Conservation (phyloP, 1,140 invertebrate species). For the Heliconius melpomene region DNA sequence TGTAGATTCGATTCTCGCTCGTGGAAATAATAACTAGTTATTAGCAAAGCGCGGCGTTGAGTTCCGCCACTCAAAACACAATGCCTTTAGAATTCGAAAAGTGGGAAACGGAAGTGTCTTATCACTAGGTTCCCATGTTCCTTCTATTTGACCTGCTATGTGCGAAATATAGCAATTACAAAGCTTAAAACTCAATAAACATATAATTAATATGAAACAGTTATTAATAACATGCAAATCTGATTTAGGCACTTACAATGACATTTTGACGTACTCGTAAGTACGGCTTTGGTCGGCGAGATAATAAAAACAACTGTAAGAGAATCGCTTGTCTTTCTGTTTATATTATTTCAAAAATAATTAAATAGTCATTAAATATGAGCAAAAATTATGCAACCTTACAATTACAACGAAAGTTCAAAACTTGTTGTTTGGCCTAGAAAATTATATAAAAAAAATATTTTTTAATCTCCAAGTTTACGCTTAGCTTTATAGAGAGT, state of each 20-base stretch:
- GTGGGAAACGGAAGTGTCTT: too few species aligned
- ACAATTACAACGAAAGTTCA: not conserved
- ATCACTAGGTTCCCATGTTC: too few species aligned
- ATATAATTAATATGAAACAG: not conserved
- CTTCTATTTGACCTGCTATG: too few species aligned
- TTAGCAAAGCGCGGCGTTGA: too few species aligned
- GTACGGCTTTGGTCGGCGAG: not conserved
- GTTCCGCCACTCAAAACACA: too few species aligned
- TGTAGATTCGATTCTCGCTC: too few species aligned
- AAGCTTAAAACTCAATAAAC: not conserved
- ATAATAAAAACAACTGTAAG: not conserved
- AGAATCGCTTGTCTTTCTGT: not conserved
- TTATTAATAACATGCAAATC: not conserved
- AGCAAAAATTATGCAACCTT: not conserved
- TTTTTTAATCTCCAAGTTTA: too few species aligned
- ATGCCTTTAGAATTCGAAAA: too few species aligned
- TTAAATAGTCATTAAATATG: not conserved
- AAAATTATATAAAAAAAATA: not conserved
- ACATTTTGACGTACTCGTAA: not conserved
- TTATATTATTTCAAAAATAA: constrained; percentile 2
- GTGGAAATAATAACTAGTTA: too few species aligned
- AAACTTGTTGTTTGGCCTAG: not conserved
- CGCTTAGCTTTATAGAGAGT: too few species aligned
- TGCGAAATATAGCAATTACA: too few species aligned
- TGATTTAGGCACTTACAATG: not conserved